Base-by-base conservation (phyloP, 1,140 invertebrate species). In the Dendrolimus kikuchii region DNA sequence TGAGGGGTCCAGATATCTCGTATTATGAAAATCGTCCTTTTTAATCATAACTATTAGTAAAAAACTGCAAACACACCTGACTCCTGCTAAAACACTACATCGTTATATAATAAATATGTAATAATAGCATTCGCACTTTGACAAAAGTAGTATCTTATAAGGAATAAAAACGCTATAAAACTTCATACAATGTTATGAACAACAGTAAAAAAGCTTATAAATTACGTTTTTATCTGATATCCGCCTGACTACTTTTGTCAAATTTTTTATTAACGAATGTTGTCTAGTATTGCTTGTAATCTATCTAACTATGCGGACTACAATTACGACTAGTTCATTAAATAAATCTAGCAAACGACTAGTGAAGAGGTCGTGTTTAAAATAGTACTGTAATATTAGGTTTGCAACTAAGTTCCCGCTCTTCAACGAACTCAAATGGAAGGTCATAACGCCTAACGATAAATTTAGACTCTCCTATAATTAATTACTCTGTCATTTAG, bases 241-340 rank as follows among this genome's bases (percentile, higher is more conserved):
- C 57, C 59, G 46, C 49, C 38, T 40, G 9, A 49, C 70, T 72
- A 78, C 67, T 74, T 74, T 76, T 74, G 70, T 74, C 75, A 81
- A 78, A 74, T 66, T 71, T 74, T 70, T 64, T 66, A 66, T 23
- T 23, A 2, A 74, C 58, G 74, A 75, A 73, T 70, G 60, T 71
- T 66, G 57, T 71, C 64, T 70, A 73, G 72, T 82, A 81, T 81
- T 83, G 78, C 77, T 83, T 68, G 60, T 70, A 68, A 71, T 68
- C 71, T 79, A 73, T 52, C 75, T 82, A 82, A 54, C 70, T 79
- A 77, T 54, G 58, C 49, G 46, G 43, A 54, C 63, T 70, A 70
- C 61, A 40, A 56, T 57, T 57, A 64, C 53, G 49, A 50, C 50
- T 62, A 66, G 51, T 46, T 23, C 9, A 39, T 41, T 42, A 2